Percentiles rank a stretch among this genome's conserved stretches.
Evolutionary conservation across 2,888 invertebrate species (phyloP).

Genomic region (Clistopyga incitator): DNA sequence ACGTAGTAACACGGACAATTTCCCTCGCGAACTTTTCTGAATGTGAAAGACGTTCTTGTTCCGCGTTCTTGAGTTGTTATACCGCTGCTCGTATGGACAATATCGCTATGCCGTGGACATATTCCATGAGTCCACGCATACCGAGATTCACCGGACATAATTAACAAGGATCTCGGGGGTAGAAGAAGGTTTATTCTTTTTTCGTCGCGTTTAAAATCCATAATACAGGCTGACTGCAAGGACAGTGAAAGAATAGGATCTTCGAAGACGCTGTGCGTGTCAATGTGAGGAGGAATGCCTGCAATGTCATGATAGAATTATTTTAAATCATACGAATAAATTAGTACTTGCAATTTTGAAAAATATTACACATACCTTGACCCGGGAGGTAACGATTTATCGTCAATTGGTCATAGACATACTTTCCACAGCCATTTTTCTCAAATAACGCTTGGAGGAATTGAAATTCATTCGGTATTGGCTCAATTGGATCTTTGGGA

Average conservation of each 20-base stretch:
- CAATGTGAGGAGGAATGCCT: conserved; percentile 98
- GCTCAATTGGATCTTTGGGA: conserved; percentile 87
- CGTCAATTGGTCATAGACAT: conserved; percentile 92
- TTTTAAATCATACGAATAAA: not conserved
- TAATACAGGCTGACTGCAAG: conserved; percentile 91
- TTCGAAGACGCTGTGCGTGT: conserved; percentile 97
- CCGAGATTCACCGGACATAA: conserved; percentile 93
- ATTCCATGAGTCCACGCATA: conserved; percentile 96
- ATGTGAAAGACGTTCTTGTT: conserved; percentile 94
- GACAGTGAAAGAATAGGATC: conserved; percentile 95
- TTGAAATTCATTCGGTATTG: conserved; percentile 90
- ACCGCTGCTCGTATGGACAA: conserved; percentile 86
- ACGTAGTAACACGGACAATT: conserved; percentile 89
- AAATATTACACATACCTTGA: conserved; percentile 87
- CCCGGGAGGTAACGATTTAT: conserved; percentile 94
- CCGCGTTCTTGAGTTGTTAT: conserved; percentile 86
- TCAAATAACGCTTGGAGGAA: conserved; percentile 87
- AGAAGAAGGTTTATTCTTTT: conserved; percentile 88
- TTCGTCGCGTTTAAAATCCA: conserved; percentile 93
- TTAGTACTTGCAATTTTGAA: not conserved
- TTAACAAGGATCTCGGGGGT: conserved; percentile 89
- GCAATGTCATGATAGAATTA: conserved; percentile 69
- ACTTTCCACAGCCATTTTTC: conserved; percentile 82
- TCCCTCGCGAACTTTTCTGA: conserved; percentile 87
- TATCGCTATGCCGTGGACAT: conserved; percentile 92